Conservation (phyloP, 2,113 vertebrate species). For the Oceanodroma tethys region DNA sequence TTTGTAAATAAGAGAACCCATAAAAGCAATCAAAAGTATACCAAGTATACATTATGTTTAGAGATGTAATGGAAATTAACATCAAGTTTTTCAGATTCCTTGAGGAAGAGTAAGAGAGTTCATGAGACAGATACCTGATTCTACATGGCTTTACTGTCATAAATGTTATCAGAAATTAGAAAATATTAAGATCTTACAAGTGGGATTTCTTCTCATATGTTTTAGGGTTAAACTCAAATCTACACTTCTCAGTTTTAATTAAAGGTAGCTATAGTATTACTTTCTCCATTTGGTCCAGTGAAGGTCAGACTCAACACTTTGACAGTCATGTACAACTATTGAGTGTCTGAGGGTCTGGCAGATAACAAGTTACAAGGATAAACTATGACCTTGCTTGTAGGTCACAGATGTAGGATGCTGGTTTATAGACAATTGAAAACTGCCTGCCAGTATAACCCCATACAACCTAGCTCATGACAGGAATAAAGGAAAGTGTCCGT, state of each 20-base stretch:
- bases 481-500: background rate
- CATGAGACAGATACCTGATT: background rate
- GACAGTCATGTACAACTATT: background rate
- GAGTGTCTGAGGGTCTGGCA: background rate
- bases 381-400: background rate
- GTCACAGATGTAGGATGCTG: background rate
- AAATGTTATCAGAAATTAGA: background rate
- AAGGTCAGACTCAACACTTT: background rate
- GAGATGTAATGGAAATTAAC: background rate
- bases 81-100: background rate
- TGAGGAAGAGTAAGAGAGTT: background rate
- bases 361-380: background rate
- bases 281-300: background rate
- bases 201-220: background rate
- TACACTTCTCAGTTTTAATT: background rate
- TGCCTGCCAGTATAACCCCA: background rate
- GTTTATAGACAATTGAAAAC: background rate
- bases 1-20: background rate
- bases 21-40: background rate
- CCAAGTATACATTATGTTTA: background rate
- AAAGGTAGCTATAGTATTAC: background rate
- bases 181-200: background rate
- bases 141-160: background rate
- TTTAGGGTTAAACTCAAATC: background rate
- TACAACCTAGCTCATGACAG: background rate